Percentiles rank a stretch among this genome's conserved stretches.
Evolutionary conservation across 1,140 invertebrate genomes (phyloP).

Genomic region (Pygmarrhopalites habei): DNA sequence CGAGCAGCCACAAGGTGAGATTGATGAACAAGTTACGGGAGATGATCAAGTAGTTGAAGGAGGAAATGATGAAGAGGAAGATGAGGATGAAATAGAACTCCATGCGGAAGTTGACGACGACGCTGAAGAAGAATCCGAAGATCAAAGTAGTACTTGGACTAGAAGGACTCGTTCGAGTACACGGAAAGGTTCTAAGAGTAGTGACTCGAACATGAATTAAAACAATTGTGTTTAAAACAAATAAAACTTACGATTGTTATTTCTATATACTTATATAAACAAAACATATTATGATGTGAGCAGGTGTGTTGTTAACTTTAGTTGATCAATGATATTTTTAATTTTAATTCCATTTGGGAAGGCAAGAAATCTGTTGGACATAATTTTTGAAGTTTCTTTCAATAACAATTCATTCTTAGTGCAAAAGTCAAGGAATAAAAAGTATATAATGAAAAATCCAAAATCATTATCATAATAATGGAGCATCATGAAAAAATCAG

Average conservation of each 20-base stretch:
- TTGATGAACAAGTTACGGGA: not conserved
- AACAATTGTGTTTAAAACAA: not conserved
- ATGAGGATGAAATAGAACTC: conserved; percentile 38
- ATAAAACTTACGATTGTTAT: not conserved
- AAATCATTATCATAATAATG: no score
- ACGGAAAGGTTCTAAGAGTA: conserved; percentile 1
- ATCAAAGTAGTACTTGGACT: conserved; percentile 25
- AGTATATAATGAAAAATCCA: no score
- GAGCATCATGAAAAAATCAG: no score
- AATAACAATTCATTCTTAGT: no score
- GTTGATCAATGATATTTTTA: no score
- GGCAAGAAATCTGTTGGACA: no score
- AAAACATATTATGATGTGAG: no score
- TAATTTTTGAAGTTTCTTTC: no score
- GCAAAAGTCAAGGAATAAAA: no score
- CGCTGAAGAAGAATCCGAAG: conserved; percentile 21
- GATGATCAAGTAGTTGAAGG: not conserved
- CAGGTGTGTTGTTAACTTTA: not conserved
- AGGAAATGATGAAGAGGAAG: conserved; percentile 14
- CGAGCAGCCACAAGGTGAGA: not conserved
- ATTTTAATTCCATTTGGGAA: no score
- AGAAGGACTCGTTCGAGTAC: conserved; percentile 23
- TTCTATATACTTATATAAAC: no score
- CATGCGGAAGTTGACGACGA: conserved; percentile 31
- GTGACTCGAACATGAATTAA: not conserved